Evolutionary conservation across 2,888 invertebrate species (phyloP), one percentile per base, ranked within the genome.

Genomic region (Ryuthela nishihirai): DNA sequence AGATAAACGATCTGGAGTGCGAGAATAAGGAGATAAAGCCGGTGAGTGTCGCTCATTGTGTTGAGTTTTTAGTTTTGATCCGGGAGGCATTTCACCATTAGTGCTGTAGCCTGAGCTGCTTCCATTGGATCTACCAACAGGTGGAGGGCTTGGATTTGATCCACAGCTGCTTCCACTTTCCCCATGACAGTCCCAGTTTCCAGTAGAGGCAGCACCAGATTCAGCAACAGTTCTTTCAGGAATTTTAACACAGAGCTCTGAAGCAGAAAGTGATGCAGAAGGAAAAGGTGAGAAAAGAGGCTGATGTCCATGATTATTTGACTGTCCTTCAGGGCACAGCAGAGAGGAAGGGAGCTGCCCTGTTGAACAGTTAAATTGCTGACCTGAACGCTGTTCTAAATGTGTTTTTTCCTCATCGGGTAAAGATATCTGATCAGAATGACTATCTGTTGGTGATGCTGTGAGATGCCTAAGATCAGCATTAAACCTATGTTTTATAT

Each of bases 401-500:
- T 34, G 34, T 17, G 34, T 15, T 34, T 34, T 34, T 1, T 60
- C 60, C 15, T 60, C 60, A 25, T 60, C 60, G 12, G 36, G 40
- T 20, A 48, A 32, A 23, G 48, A 49, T 36, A 58, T 52, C 21
- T 35, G 21, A 17, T 58, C 58, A 3, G 59, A 53, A 35, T 44
- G 25, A 21, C 45, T 32, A 25, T 52, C 52, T 0, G 55, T 60
- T 7, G 61, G 49, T 2, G 64, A 55, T 2, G 54, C 15, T 2
- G 47, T 48, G 18, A 46, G 44, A 12, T 64, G 54, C 38, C 61
- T 53, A 43, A 68, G 63, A 52, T 75, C 75, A 39, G 73, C 78
- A 41, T 77, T 78, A 67, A 94, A 94, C 56, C 94, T 79, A 72
- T 92, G 85, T 71, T 93, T 91, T 66, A 95, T 94, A 71, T 87